A percentile compares a stretch with the other conserved stretches of the same genome.
These are phyloP conservation scores for Esperia sulphurella DNA, from an alignment of 2,888 invertebrate genomes.

Conservation along the genomic window DNA sequence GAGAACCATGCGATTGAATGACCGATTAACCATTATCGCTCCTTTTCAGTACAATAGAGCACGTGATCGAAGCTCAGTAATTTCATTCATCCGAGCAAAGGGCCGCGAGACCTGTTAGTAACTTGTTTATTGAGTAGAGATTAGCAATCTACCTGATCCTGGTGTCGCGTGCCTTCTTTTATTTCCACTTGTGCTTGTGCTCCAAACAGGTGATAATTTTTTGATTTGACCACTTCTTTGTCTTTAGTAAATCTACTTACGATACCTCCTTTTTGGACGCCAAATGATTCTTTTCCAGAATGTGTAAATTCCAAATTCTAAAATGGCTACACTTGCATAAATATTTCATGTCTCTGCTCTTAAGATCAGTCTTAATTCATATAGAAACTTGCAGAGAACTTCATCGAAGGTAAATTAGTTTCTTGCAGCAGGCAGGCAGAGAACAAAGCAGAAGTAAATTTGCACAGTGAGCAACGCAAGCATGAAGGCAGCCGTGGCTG, in stretches of 20 bases:
- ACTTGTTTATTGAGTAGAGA: conserved; percentile 30
- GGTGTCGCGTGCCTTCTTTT: conserved; percentile 18
- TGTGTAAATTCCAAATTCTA: too few relatives aligned
- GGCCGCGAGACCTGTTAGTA: conserved; percentile 37
- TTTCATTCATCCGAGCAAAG: conserved; percentile 58
- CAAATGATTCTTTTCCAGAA: too few relatives aligned
- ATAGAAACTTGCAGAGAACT: too few relatives aligned
- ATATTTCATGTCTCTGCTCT: too few relatives aligned
- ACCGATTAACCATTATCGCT: conserved; percentile 65
- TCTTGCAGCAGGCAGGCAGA: background rate
- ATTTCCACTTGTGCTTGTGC: conserved; percentile 14
- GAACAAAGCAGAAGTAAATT: conserved; percentile 10
- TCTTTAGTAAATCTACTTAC: background rate
- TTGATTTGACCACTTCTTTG: background rate
- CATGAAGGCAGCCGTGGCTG: conserved; percentile 28
- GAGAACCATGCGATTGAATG: conserved; percentile 51
- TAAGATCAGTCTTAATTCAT: too few relatives aligned
- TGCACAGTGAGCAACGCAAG: conserved; percentile 26
- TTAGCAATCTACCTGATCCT: conserved; percentile 26
- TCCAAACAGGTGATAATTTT: conserved; percentile 1
- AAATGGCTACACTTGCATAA: too few relatives aligned
- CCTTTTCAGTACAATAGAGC: conserved; percentile 64
- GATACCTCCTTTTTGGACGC: too few relatives aligned
- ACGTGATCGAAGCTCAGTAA: conserved; percentile 53
- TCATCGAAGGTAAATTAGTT: too few relatives aligned